phyloP scores from a whole-genome alignment of 2,888 invertebrate species.

The Pristionchus japonicus region DNA sequence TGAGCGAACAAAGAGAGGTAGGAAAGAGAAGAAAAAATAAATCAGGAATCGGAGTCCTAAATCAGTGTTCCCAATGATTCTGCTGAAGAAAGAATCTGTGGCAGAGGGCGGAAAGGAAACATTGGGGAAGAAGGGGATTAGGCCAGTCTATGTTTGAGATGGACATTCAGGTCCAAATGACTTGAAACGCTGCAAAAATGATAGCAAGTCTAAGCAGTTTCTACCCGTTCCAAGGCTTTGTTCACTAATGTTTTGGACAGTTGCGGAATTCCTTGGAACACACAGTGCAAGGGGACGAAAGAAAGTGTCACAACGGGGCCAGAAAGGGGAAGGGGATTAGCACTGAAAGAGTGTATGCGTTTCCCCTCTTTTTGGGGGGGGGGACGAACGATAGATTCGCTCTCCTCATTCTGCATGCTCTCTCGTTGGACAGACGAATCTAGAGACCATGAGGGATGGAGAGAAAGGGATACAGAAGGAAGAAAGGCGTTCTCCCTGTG shows the following conservation, averaged over 20 bases:
- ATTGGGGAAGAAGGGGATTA: neutral
- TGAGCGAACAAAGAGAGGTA: neutral
- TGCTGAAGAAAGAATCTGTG: neutral
- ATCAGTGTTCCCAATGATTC: neutral
- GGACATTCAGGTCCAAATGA: neutral
- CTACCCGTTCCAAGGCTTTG: too few relatives aligned
- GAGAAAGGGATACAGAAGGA: too few relatives aligned
- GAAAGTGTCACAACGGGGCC: neutral
- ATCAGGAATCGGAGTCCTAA: neutral
- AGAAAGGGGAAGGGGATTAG: constrained; percentile 20
- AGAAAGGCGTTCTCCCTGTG: too few relatives aligned
- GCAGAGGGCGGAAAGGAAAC: neutral
- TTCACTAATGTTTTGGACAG: too few relatives aligned
- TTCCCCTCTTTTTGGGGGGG: neutral
- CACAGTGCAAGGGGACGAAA: neutral
- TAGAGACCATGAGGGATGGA: too few relatives aligned
- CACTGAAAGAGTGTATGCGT: neutral
- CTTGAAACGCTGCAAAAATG: too few relatives aligned
- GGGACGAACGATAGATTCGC: neutral
- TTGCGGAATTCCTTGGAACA: too few relatives aligned
- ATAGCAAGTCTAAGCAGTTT: too few relatives aligned
- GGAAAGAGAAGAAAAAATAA: neutral
- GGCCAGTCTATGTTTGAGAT: neutral
- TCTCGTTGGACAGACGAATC: too few relatives aligned
- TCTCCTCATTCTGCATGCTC: neutral